These are phyloP conservation scores for Sycophila sp. DNA, from an alignment of 1,140 invertebrate genomes.

Conservation along the genomic window DNA sequence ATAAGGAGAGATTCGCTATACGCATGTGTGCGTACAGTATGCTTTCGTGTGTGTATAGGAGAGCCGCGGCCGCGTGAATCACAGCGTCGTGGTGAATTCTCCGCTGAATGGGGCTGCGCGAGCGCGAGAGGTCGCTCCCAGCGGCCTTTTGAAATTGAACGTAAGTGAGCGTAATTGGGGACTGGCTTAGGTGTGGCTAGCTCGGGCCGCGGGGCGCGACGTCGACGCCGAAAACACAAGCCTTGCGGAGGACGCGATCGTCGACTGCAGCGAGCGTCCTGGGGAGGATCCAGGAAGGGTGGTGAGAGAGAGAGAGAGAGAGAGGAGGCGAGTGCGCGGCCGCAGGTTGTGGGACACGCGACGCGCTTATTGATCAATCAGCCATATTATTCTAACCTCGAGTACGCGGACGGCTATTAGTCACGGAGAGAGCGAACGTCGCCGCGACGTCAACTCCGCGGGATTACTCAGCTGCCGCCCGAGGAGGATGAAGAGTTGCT, in stretches of 20 bases:
- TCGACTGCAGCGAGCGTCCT: too few relatives aligned
- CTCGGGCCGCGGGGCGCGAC: constrained; percentile 15
- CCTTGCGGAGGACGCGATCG: neutral
- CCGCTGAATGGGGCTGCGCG: too few relatives aligned
- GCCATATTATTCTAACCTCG: constrained; percentile 36
- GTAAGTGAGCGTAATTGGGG: constrained; percentile 30
- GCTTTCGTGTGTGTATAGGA: too few relatives aligned
- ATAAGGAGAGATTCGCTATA: too few relatives aligned
- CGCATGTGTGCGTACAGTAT: too few relatives aligned
- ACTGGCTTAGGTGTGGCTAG: constrained; percentile 39
- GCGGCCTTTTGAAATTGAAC: constrained; percentile 21
- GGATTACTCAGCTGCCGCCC: neutral
- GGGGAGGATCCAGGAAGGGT: too few relatives aligned
- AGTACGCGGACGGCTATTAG: neutral
- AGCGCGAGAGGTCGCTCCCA: constrained; percentile 21
- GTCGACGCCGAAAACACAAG: constrained; percentile 26
- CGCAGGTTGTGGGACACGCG: neutral
- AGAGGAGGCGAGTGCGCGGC: neutral
- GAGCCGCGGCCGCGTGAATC: too few relatives aligned
- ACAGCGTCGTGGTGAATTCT: too few relatives aligned
- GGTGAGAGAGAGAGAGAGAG: too few relatives aligned
- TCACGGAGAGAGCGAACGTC: constrained; percentile 14
- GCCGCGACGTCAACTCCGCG: neutral
- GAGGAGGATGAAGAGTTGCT: too few relatives aligned
- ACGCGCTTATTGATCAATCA: constrained; percentile 33